Percentiles rank a stretch among this genome's conserved stretches.
Conservation (phyloP, 2,888 invertebrate genomes). For the Drosophila multiciliata region DNA sequence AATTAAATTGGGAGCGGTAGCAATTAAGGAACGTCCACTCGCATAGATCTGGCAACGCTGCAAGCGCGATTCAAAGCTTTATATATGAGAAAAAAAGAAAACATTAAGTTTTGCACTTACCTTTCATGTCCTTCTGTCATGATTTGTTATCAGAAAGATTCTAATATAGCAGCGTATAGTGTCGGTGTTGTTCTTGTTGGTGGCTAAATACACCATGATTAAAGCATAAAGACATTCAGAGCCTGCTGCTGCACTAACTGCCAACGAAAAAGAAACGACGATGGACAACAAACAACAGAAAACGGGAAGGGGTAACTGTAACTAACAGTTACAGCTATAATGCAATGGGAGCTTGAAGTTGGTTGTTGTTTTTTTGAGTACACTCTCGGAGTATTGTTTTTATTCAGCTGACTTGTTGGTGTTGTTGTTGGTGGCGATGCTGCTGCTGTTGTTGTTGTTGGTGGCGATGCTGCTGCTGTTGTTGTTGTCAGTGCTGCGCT, state of each 20-base stretch:
- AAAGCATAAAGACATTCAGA: constrained; percentile 90
- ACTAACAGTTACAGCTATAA: constrained; percentile 16
- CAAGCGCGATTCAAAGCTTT: constrained; percentile 16
- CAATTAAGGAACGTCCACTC: constrained; percentile 24
- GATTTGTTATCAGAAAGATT: constrained; percentile 93
- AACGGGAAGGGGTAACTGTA: constrained; percentile 18
- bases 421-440: not conserved
- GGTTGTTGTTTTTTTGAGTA: constrained; percentile 19
- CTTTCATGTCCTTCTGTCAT: constrained; percentile 97
- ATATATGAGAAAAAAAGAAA: not conserved
- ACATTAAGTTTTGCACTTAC: constrained; percentile 86
- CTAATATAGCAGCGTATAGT: constrained; percentile 92
- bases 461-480: not conserved
- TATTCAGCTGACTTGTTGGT: constrained; percentile 24
- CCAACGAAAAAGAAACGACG: constrained; percentile 56
- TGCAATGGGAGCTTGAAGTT: constrained; percentile 19
- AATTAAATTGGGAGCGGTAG: constrained; percentile 40
- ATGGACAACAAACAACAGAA: constrained; percentile 42
- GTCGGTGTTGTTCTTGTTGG: constrained; percentile 84
- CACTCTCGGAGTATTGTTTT: constrained; percentile 15
- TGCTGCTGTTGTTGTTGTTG: constrained; percentile 17
- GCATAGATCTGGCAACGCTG: constrained; percentile 36
- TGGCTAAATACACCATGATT: constrained; percentile 93
- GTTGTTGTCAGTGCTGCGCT: constrained; percentile 30
- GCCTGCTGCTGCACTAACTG: constrained; percentile 84